These are phyloP conservation scores for Clarias magur DNA, from an alignment of 2,113 vertebrate genomes.

Conservation along the genomic window DNA sequence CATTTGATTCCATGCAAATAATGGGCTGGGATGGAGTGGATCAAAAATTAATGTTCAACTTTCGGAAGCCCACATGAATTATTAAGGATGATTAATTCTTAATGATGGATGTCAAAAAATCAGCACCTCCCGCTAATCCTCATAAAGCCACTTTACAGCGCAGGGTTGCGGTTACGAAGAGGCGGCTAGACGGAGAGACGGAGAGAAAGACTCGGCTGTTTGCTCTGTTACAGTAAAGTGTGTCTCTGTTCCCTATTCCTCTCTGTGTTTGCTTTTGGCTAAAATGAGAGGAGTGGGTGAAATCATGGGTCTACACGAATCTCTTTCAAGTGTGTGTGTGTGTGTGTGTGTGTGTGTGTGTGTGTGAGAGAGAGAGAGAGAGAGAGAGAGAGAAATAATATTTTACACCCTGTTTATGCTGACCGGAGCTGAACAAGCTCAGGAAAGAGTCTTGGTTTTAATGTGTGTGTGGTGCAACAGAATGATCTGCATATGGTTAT, in stretches of 20 bases:
- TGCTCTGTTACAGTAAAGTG: slow-evolving; percentile 26
- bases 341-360: slow-evolving; percentile 8
- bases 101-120: slow-evolving; percentile 77
- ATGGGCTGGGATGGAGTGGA: slow-evolving; percentile 66
- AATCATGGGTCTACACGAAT: background rate
- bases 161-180: slow-evolving; percentile 22
- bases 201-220: slow-evolving; percentile 5
- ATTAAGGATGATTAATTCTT: slow-evolving; percentile 78
- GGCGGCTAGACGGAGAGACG: background rate
- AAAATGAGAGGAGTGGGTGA: slow-evolving; percentile 35
- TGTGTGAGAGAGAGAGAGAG: slow-evolving; percentile 8
- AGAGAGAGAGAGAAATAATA: background rate
- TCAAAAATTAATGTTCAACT: slow-evolving; percentile 77
- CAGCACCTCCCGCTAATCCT: slow-evolving; percentile 70
- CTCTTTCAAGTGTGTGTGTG: background rate
- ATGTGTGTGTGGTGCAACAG: background rate
- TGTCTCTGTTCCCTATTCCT: slow-evolving; percentile 29
- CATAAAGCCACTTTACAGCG: slow-evolving; percentile 62
- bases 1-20: slow-evolving; percentile 74
- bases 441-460: background rate
- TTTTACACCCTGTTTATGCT: slow-evolving; percentile 46
- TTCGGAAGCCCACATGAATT: slow-evolving; percentile 73
- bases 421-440: slow-evolving; percentile 15
- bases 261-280: slow-evolving; percentile 44
- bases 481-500: background rate